These are phyloP conservation scores for Cercopithecus mona DNA, from an alignment of 2,113 vertebrate genomes.

Conservation along the genomic window DNA sequence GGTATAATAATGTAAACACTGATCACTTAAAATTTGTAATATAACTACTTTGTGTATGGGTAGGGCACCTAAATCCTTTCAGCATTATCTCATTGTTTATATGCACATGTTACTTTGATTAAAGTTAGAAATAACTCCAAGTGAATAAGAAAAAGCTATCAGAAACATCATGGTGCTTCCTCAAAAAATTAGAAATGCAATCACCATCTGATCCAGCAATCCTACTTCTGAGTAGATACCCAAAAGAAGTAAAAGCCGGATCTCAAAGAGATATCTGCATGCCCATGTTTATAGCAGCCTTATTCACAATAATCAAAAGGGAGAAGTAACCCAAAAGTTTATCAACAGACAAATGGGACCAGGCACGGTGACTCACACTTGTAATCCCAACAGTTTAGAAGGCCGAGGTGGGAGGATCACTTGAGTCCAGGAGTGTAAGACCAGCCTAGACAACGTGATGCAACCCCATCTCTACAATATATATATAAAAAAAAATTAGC, in stretches of 20 bases:
- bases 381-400: too few species aligned
- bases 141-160: background rate
- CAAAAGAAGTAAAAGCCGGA: background rate
- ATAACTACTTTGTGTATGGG: background rate
- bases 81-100: background rate
- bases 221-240: background rate
- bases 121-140: slow-evolving; percentile 18
- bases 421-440: too few species aligned
- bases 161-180: background rate
- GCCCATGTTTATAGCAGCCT: background rate
- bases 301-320: background rate
- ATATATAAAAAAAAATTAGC: too few species aligned
- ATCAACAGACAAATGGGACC: background rate
- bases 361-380: too few species aligned
- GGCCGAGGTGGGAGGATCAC: too few species aligned
- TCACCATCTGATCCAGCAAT: background rate
- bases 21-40: slow-evolving; percentile 31
- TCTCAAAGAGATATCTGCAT: background rate
- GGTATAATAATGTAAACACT: background rate
- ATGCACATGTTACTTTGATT: background rate
- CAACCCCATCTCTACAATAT: too few species aligned
- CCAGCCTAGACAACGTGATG: too few species aligned
- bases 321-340: background rate
- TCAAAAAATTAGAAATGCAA: background rate
- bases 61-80: background rate